Base-by-base conservation (phyloP, 1,140 invertebrate genomes). In the Globodera ellingtonae region DNA sequence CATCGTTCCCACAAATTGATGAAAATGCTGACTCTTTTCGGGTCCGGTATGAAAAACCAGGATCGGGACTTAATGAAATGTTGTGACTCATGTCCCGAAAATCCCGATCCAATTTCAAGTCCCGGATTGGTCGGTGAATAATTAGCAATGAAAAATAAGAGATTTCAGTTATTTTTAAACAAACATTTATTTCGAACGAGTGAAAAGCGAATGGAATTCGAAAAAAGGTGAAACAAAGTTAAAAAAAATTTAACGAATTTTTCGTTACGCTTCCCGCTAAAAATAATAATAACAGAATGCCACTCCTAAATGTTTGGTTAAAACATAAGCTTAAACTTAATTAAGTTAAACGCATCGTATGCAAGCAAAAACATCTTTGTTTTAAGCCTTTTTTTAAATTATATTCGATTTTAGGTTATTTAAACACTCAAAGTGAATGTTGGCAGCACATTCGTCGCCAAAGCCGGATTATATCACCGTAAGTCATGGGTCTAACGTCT, bases 391-490 rank as follows among this genome's bases (percentile, higher is more conserved):
- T 65, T 65, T 65, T 65, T 15, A 3, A 15, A 65, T 15, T 65
- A 2, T 65, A 15, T 65, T 65, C 3, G n/a, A 21, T 15, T 65
- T 24, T 15, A 21, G 13, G n/a, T 3, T 1, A 65, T 15, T 65
- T 13, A 15, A 65, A 65, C 21, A 65, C 59, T 3, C 21, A 65
- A 65, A 65, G 59, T 15, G 35, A 70, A 77, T 77, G 75, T 15
- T 69, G 50, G 50, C 69, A 21, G 47, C 73, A 44, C 73, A 56
- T 75, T 75, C 75, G 47, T 69, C 75, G 47, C 50, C 75, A 69
- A 77, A 77, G n/a, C 21, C 52, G 24, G 75, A 77, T 77, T 77
- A 77, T 47, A 62, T 77, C 18, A 77, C 75, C 21, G 75, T 77
- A n/a, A 47, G 62, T 77, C 59, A 75, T 35, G 1, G 35, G 35